Conservation (phyloP, 2,888 invertebrate genomes). For the Operophtera brumata region DNA sequence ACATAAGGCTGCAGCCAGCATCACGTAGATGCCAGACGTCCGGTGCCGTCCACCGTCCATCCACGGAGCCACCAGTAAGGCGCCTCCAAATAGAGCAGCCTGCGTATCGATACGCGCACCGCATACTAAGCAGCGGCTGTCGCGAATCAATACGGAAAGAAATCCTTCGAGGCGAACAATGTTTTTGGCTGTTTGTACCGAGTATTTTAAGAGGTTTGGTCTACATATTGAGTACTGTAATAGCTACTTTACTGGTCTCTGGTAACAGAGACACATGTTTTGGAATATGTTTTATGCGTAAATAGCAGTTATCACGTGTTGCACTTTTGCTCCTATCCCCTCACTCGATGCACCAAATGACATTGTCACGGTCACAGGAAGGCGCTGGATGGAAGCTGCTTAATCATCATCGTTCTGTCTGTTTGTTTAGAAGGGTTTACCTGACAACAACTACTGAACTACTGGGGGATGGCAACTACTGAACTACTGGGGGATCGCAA, state of each 20-base stretch:
- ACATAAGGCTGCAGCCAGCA: slow-evolving; percentile 32
- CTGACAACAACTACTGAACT: too few relatives aligned
- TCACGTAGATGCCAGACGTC: slow-evolving; percentile 64
- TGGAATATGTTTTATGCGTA: neutral
- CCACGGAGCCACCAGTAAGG: slow-evolving; percentile 27
- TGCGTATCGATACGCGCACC: slow-evolving; percentile 47
- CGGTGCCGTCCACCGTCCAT: slow-evolving; percentile 34
- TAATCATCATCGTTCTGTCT: too few relatives aligned
- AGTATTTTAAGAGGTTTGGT: slow-evolving; percentile 13
- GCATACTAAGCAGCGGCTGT: slow-evolving; percentile 50
- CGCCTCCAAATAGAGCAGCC: slow-evolving; percentile 62
- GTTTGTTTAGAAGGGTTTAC: too few relatives aligned
- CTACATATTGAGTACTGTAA: slow-evolving; percentile 5
- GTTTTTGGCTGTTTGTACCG: slow-evolving; percentile 45
- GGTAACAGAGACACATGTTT: too few relatives aligned
- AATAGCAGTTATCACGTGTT: too few relatives aligned
- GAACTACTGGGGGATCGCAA: too few relatives aligned
- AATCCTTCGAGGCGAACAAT: slow-evolving; percentile 49
- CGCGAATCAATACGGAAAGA: slow-evolving; percentile 57
- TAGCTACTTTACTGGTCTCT: too few relatives aligned
- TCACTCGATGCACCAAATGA: too few relatives aligned
- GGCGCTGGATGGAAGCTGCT: too few relatives aligned
- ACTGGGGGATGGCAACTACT: too few relatives aligned
- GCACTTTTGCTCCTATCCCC: too few relatives aligned
- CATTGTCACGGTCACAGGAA: too few relatives aligned